Evolutionary conservation across 2,888 invertebrate species (phyloP), one percentile per base, ranked within the genome.

Genomic region (Mesopsocus fuscifrons): DNA sequence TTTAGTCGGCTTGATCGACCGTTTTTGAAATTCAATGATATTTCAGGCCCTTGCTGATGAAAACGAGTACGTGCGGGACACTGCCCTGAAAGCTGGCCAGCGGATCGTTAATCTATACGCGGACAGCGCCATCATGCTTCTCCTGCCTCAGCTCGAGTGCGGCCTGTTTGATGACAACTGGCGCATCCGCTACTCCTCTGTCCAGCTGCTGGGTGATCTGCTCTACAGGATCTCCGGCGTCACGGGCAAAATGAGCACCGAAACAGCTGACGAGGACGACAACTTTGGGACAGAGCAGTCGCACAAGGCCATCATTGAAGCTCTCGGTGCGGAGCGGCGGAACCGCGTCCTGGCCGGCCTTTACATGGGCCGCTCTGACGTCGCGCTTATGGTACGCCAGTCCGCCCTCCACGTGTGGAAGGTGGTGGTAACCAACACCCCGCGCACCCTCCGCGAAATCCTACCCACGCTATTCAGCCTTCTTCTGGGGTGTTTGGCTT

Each of bases 381-480:
- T 94, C 1, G 91, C 95, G 2, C 66, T 95, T 41, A 85, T 92
- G 80, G 97, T 97, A 18, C 73, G 97, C 0, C 97, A 97, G 66
- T 88, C 95, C 0, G 94, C 98, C 6, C 71, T 95, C 44, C 98
- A 98, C 60, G 97, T 98, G 1, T 98, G 98, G 98, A 98, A 98
- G 69, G 88, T 97, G 50, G 92, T 98, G 2, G 97, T 98, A 2
- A 87, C 94, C 1, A 97, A 98, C 60, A 98, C 97, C 0, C 97
- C 97, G 1, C 74, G 91, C 58, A 97, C 97, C 0, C 66, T 98
- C 34, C 72, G 91, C 47, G 97, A 97, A 70, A 95, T 98, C 54
- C 67, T 98, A 49, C 89, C 92, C 4, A 91, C 92, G 1, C 65
- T 98, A 35, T 98, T 98, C 64, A 74, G 83, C 11, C 67, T 97